Percentiles rank a stretch among this genome's conserved stretches.
Conservation (phyloP, 2,797 vertebrate genomes). For the Botia almorhae region DNA sequence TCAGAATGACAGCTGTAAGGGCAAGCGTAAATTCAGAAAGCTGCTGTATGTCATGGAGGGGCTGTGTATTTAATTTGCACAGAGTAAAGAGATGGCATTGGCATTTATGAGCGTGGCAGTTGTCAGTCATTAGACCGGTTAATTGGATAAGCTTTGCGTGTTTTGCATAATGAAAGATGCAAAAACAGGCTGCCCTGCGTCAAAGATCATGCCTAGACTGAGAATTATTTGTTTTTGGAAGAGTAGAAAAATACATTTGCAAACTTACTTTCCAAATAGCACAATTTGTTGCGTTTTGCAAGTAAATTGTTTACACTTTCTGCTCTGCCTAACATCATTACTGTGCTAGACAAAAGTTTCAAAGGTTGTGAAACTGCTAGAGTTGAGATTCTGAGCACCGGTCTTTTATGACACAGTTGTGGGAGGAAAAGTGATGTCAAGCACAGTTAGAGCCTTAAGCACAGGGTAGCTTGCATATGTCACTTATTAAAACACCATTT, state of each 20-base stretch:
- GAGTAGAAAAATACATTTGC: neutral
- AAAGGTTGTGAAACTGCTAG: neutral
- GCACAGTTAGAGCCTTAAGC: constrained; percentile 67
- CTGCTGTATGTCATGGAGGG: constrained; percentile 51
- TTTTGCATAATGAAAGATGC: neutral
- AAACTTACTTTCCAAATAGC: constrained; percentile 4
- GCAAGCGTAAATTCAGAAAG: constrained; percentile 52
- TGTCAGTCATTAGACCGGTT: constrained; percentile 43
- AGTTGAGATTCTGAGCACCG: neutral
- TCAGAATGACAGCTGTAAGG: constrained; percentile 46
- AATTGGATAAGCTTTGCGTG: constrained; percentile 52
- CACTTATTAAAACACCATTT: constrained; percentile 72
- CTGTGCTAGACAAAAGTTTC: constrained; percentile 11
- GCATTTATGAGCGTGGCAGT: constrained; percentile 56
- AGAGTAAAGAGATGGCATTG: constrained; percentile 35
- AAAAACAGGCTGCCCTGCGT: neutral
- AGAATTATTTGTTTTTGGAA: neutral
- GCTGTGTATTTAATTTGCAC: constrained; percentile 54
- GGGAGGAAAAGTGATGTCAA: constrained; percentile 69
- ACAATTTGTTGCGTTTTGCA: neutral
- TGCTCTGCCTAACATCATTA: constrained; percentile 10
- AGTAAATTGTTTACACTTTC: constrained; percentile 9
- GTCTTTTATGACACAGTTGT: constrained; percentile 32
- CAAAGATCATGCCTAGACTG: neutral
- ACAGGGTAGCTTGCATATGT: constrained; percentile 55